These are phyloP conservation scores for Sipha flava DNA, from an alignment of 1,140 invertebrate genomes.

Conservation along the genomic window DNA sequence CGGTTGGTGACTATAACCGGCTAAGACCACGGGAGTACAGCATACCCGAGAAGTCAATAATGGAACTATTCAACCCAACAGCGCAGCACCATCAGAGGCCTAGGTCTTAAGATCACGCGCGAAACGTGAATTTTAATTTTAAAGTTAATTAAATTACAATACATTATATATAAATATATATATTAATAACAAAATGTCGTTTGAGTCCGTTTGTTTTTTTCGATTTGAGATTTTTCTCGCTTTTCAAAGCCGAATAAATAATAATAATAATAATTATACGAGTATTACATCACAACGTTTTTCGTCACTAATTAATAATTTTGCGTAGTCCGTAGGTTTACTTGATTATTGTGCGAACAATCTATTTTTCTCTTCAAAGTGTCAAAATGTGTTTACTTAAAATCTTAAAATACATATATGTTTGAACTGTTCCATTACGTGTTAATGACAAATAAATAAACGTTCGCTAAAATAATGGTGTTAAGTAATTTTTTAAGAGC, in stretches of 20 bases:
- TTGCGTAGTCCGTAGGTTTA: not conserved
- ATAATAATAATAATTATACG: not conserved
- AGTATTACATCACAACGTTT: not conserved
- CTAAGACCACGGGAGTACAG: conserved; percentile 6
- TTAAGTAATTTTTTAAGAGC: not conserved
- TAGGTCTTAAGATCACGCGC: not conserved
- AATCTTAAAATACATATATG: not conserved
- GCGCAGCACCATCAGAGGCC: not conserved
- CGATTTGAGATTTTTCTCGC: not conserved
- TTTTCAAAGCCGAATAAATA: not conserved
- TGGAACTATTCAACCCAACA: conserved; percentile 24
- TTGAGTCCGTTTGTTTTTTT: not conserved
- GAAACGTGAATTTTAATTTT: not conserved
- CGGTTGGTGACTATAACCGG: not conserved
- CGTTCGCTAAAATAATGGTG: not conserved
- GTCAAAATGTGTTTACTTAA: not conserved
- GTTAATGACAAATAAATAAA: conserved; percentile 16
- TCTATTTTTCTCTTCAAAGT: not conserved
- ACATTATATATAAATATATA: not conserved
- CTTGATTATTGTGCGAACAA: not conserved
- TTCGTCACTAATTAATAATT: conserved; percentile 4
- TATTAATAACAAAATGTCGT: conserved; percentile 7
- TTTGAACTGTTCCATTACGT: not conserved
- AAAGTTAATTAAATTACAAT: not conserved
- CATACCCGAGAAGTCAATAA: conserved; percentile 5